Conservation (phyloP, 2,888 invertebrate genomes). For the Apamea crenata region DNA sequence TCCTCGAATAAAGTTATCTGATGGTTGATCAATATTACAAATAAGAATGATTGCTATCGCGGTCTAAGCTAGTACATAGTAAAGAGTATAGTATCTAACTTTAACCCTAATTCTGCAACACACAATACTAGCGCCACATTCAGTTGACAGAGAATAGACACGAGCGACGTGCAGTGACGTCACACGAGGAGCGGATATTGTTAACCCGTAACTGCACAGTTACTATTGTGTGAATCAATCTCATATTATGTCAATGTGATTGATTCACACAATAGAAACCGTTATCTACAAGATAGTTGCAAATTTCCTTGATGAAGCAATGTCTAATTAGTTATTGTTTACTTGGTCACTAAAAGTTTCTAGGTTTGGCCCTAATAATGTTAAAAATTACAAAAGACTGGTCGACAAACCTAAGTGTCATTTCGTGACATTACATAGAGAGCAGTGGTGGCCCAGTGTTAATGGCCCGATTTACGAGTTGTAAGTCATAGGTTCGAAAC, state of each 20-base stretch:
- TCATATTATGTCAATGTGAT: conserved; percentile 12
- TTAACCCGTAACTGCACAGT: background rate
- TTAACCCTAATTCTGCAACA: background rate
- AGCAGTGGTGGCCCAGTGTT: too few relatives aligned
- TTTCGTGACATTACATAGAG: background rate
- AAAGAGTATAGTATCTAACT: background rate
- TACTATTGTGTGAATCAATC: too few relatives aligned
- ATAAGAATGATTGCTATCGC: too few relatives aligned
- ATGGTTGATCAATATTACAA: too few relatives aligned
- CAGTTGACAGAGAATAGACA: conserved; percentile 1
- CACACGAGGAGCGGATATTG: conserved; percentile 6
- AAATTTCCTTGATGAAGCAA: background rate
- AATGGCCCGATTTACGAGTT: too few relatives aligned
- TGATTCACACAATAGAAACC: background rate
- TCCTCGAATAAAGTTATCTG: too few relatives aligned
- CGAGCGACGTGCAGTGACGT: background rate
- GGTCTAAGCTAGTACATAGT: background rate
- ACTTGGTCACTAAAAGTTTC: background rate
- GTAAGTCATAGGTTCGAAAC: too few relatives aligned
- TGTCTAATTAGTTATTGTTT: background rate
- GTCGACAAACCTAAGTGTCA: background rate
- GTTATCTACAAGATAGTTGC: too few relatives aligned
- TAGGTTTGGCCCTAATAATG: background rate
- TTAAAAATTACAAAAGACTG: background rate
- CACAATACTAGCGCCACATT: conserved; percentile 1